A percentile compares a stretch with the other conserved stretches of the same genome.
Evolutionary conservation across 2,113 vertebrate species (phyloP).

Genomic region (Mellivora capensis): DNA sequence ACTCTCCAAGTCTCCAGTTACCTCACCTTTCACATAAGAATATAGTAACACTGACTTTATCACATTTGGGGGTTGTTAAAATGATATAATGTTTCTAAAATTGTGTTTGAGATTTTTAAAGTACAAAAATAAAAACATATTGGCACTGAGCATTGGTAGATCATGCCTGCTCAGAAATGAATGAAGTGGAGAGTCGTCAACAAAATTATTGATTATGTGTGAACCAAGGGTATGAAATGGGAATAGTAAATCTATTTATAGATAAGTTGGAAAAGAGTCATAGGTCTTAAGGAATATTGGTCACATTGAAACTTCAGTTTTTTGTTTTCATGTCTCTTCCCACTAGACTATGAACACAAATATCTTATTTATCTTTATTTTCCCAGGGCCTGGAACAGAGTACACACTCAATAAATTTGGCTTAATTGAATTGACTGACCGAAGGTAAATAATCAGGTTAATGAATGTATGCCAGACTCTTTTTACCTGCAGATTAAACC

Average conservation of each 20-base stretch:
- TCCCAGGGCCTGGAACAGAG: background rate
- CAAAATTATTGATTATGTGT: background rate
- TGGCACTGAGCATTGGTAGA: background rate
- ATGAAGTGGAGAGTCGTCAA: background rate
- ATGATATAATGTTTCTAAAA: background rate
- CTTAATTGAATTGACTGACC: background rate
- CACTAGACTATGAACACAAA: background rate
- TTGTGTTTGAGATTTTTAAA: background rate
- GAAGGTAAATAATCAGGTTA: background rate
- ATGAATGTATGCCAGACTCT: background rate
- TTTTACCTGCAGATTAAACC: background rate
- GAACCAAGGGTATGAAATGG: background rate
- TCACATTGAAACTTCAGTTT: background rate
- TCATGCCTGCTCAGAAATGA: background rate
- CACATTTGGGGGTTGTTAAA: background rate
- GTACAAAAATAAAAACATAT: background rate
- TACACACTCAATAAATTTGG: background rate
- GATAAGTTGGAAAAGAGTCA: background rate
- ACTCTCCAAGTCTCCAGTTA: background rate
- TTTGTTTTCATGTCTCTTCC: background rate
- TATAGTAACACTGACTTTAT: background rate
- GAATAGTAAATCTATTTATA: background rate
- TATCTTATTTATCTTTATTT: slow-evolving; percentile 20
- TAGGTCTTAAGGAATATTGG: background rate
- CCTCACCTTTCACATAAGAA: background rate